phyloP scores from a whole-genome alignment of 1,140 invertebrate genomes.

The Heliconius melpomene region DNA sequence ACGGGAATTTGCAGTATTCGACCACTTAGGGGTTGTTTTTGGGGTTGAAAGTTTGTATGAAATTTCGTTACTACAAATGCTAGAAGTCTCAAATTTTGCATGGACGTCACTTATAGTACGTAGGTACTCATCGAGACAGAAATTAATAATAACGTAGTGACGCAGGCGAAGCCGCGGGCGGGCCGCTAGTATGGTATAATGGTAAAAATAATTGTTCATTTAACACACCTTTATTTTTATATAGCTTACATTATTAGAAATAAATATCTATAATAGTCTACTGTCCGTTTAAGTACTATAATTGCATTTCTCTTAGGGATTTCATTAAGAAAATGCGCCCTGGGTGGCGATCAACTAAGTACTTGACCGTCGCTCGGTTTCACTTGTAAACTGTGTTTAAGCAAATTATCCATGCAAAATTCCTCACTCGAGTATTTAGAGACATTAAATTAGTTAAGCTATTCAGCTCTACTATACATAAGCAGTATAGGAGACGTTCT shows the following conservation, averaged over 20 bases:
- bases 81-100: too few relatives aligned
- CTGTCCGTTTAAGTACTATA: background rate
- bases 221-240: too few relatives aligned
- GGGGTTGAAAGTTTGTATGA: too few relatives aligned
- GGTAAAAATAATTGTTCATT: too few relatives aligned
- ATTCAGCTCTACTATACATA: background rate
- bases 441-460: constrained; percentile 36
- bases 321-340: constrained; percentile 64
- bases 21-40: too few relatives aligned
- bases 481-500: background rate
- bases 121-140: too few relatives aligned
- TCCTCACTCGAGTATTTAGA: constrained; percentile 45
- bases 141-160: too few relatives aligned
- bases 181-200: too few relatives aligned
- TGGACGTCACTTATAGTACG: too few relatives aligned
- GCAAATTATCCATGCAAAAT: constrained; percentile 66
- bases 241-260: background rate
- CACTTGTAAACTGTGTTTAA: constrained; percentile 57
- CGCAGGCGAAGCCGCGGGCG: too few relatives aligned
- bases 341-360: constrained; percentile 43
- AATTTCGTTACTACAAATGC: too few relatives aligned
- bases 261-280: background rate
- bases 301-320: constrained; percentile 42
- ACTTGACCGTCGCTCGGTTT: constrained; percentile 49
- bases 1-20: too few relatives aligned